phyloP scores from a whole-genome alignment of 2,888 invertebrate species.

The Electrophaes corylata region DNA sequence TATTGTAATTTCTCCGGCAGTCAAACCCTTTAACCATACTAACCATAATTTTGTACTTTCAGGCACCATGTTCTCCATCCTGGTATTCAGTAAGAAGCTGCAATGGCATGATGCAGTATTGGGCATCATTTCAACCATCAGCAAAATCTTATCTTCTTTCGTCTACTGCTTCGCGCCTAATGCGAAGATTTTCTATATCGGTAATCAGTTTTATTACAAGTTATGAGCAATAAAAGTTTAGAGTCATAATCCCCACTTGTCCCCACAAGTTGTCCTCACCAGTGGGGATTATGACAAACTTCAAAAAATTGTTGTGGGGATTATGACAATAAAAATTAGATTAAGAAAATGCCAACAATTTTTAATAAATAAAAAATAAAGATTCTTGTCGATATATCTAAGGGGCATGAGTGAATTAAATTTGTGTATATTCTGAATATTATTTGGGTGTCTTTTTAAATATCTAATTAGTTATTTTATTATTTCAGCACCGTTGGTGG shows the following conservation, averaged over 20 bases:
- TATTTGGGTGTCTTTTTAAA: background rate
- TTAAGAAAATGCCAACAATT: too few species aligned
- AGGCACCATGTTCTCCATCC: conserved; percentile 40
- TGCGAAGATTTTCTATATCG: conserved; percentile 63
- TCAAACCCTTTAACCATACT: background rate
- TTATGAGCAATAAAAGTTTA: background rate
- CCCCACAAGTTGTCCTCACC: too few species aligned
- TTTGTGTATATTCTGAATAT: too few species aligned
- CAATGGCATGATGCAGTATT: conserved; percentile 41
- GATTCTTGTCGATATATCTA: too few species aligned
- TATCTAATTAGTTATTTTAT: background rate
- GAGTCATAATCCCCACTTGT: too few species aligned
- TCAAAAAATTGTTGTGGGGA: too few species aligned
- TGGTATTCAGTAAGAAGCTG: conserved; percentile 40
- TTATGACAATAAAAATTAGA: too few species aligned
- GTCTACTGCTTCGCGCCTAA: conserved; percentile 91
- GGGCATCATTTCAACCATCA: conserved; percentile 37
- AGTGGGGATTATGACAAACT: too few species aligned
- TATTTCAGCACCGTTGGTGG: conserved; percentile 87
- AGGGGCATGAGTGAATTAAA: too few species aligned
- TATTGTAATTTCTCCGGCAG: too few species aligned
- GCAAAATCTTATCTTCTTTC: conserved; percentile 85
- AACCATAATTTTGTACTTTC: conserved; percentile 11
- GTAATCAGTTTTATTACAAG: conserved; percentile 12
- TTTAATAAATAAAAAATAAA: too few species aligned